phyloP scores from a whole-genome alignment of 2,113 vertebrate genomes.

The Labeo rohita region DNA sequence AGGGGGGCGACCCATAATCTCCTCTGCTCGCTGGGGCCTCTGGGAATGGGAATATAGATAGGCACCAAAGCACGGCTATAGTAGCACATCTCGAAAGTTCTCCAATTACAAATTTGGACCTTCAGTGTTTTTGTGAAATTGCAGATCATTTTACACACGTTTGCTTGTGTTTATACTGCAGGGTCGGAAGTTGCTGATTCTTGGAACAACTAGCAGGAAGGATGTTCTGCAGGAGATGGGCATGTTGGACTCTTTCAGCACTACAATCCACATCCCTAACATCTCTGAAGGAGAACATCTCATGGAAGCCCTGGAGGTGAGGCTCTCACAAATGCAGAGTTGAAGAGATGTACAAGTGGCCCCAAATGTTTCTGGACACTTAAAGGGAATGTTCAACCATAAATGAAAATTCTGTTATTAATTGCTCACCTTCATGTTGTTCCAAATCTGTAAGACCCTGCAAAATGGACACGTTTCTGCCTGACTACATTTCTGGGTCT shows the following conservation, averaged over 20 bases:
- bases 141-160: background rate
- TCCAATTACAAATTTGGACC: background rate
- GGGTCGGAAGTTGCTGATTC: conserved; percentile 96
- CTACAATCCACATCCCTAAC: conserved; percentile 93
- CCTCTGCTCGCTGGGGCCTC: conserved; percentile 54
- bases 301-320: conserved; percentile 87
- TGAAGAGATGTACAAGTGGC: background rate
- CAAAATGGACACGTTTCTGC: no score
- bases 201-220: conserved; percentile 94
- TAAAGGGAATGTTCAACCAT: no score
- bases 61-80: background rate
- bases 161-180: conserved; percentile 63
- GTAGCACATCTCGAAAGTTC: conserved; percentile 12
- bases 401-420: no score
- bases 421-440: no score
- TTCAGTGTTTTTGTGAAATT: background rate
- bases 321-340: background rate
- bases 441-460: no score
- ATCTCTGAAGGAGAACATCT: conserved; percentile 88
- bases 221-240: conserved; percentile 98
- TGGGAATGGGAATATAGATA: conserved; percentile 54
- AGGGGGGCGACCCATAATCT: conserved; percentile 70
- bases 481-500: no score
- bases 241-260: conserved; percentile 95
- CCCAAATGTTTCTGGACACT: background rate